Conservation (phyloP, 2,888 invertebrate species). For the Glyphotaelius pellucidus region DNA sequence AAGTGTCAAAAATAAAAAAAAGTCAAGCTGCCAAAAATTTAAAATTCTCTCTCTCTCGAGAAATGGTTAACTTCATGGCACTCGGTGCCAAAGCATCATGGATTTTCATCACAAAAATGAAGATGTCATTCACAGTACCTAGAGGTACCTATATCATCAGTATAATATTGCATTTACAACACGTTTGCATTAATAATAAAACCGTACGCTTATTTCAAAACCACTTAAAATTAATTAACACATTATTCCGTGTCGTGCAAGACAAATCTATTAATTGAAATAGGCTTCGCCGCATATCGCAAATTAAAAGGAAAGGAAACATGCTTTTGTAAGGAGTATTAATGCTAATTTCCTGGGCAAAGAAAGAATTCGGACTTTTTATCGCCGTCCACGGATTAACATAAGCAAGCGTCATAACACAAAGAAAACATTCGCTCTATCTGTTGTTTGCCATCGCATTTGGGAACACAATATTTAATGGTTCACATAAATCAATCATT, state of each 20-base stretch:
- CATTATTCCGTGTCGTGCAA: background rate
- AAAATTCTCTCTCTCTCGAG: no score
- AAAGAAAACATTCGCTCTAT: slow-evolving; percentile 21
- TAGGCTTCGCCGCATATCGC: background rate
- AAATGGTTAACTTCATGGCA: no score
- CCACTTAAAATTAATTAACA: background rate
- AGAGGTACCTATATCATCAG: no score
- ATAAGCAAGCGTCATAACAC: slow-evolving; percentile 30
- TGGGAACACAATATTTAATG: slow-evolving; percentile 40
- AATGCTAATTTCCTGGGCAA: background rate
- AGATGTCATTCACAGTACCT: no score
- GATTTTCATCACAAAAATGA: no score
- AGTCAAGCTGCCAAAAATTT: no score
- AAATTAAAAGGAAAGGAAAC: background rate
- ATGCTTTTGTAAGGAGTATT: background rate
- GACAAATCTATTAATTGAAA: background rate
- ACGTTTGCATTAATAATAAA: background rate
- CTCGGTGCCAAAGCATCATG: no score
- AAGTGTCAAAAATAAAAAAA: no score
- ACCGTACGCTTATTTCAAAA: background rate
- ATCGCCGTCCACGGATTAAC: slow-evolving; percentile 25
- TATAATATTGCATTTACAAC: background rate
- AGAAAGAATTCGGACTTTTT: background rate
- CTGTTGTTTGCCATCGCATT: slow-evolving; percentile 25
- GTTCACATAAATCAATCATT: slow-evolving; percentile 45